Evolutionary conservation across 2,888 invertebrate genomes (phyloP).

Genomic region (Osedax frankpressi): DNA sequence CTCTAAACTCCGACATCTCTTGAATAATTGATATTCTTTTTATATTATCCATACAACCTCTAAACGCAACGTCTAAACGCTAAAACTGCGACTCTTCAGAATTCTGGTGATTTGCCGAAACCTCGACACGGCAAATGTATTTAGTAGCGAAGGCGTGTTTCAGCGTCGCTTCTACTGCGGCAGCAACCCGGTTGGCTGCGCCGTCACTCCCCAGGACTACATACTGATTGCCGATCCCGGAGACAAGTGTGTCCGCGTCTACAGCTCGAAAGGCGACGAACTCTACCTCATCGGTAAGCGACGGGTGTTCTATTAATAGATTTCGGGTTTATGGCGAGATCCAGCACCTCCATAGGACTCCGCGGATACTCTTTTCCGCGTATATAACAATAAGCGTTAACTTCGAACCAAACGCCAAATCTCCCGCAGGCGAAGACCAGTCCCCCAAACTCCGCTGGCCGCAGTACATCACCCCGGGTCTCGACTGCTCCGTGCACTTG

Average conservation of each 20-base stretch:
- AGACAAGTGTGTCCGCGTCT: slow-evolving; percentile 21
- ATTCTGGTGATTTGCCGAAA: slow-evolving; percentile 22
- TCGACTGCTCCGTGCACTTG: background rate
- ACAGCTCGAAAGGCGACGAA: slow-evolving; percentile 12
- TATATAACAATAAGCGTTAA: no score
- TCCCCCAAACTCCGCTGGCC: background rate
- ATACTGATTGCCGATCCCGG: slow-evolving; percentile 23
- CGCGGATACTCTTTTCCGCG: no score
- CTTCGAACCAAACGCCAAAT: background rate
- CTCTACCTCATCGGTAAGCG: background rate
- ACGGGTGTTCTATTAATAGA: no score
- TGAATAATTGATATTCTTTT: no score
- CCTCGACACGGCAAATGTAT: slow-evolving; percentile 23
- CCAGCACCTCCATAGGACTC: no score
- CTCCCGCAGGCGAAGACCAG: background rate
- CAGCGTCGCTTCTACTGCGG: slow-evolving; percentile 21
- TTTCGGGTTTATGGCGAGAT: no score
- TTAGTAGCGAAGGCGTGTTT: slow-evolving; percentile 19
- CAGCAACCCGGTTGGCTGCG: slow-evolving; percentile 16
- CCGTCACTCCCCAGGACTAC: slow-evolving; percentile 19
- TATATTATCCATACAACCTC: no score
- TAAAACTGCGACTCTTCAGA: no score
- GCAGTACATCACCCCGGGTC: background rate
- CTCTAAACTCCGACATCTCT: no score
- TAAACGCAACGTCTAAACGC: no score